Percentiles rank a stretch among this genome's conserved stretches.
Conservation (phyloP, 2,113 vertebrate species). For the Perca schrenkii region DNA sequence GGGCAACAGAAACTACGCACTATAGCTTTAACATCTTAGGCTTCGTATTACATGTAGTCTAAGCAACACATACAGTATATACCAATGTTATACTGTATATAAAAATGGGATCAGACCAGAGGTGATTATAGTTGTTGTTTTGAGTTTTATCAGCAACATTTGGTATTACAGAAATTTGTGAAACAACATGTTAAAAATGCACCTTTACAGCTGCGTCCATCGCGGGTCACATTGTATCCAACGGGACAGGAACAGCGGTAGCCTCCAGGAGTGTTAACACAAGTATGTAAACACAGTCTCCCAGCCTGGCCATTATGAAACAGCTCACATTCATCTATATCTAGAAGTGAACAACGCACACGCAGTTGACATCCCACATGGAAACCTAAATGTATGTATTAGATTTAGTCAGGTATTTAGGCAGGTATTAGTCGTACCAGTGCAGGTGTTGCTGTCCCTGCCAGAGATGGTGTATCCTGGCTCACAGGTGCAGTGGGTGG, state of each 20-base stretch:
- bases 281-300: conserved; percentile 87
- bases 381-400: neutral
- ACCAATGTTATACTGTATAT: neutral
- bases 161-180: neutral
- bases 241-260: conserved; percentile 89
- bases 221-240: conserved; percentile 85
- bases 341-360: conserved; percentile 73
- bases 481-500: conserved; percentile 89
- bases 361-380: conserved; percentile 8
- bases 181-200: neutral
- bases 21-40: neutral
- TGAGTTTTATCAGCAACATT: neutral
- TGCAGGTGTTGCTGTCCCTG: conserved; percentile 83
- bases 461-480: conserved; percentile 87
- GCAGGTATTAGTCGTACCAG: conserved; percentile 77
- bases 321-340: conserved; percentile 91
- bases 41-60: neutral
- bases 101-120: neutral
- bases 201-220: conserved; percentile 88
- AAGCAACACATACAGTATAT: neutral
- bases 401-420: neutral
- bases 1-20: too few relatives aligned
- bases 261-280: conserved; percentile 89
- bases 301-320: conserved; percentile 86
- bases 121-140: neutral